A percentile compares a stretch with the other conserved stretches of the same genome.
phyloP scores from a whole-genome alignment of 2,797 vertebrate species.

The Oreochromis grahami region DNA sequence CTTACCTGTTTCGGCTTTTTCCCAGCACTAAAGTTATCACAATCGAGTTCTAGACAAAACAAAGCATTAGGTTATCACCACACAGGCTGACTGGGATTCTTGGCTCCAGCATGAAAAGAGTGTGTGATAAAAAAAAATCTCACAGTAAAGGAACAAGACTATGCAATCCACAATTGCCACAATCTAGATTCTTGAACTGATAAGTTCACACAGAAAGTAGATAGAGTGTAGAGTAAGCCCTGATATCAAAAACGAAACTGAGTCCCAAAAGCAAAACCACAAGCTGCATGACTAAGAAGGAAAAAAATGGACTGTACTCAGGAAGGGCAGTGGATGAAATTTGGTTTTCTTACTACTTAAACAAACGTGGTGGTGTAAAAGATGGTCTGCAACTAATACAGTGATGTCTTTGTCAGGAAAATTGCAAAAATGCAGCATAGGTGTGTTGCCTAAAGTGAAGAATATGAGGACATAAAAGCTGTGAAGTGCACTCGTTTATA shows the following conservation, averaged over 20 bases:
- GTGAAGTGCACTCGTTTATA: not conserved
- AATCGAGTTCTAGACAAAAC: constrained; percentile 52
- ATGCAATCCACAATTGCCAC: not conserved
- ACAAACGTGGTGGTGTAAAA: not conserved
- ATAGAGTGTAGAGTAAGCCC: not conserved
- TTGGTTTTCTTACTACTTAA: not conserved
- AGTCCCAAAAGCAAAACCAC: not conserved
- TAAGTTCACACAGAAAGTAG: not conserved
- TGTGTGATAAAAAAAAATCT: not conserved
- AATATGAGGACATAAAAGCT: not conserved
- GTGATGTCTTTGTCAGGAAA: not conserved
- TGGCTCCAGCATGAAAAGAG: not conserved
- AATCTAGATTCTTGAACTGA: not conserved
- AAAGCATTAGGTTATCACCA: not conserved
- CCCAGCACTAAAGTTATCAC: constrained; percentile 17
- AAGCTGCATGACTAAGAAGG: not conserved
- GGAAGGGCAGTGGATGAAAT: not conserved
- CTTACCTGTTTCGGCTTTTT: constrained; percentile 16
- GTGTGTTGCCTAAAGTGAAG: not conserved
- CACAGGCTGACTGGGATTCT: not conserved
- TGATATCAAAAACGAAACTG: not conserved
- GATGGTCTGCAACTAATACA: not conserved
- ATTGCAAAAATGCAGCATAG: not conserved
- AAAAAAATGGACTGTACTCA: fast-evolving
- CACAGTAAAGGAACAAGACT: not conserved